Evolutionary conservation across 2,113 vertebrate species (phyloP).

Genomic region (Urocolius indicus): DNA sequence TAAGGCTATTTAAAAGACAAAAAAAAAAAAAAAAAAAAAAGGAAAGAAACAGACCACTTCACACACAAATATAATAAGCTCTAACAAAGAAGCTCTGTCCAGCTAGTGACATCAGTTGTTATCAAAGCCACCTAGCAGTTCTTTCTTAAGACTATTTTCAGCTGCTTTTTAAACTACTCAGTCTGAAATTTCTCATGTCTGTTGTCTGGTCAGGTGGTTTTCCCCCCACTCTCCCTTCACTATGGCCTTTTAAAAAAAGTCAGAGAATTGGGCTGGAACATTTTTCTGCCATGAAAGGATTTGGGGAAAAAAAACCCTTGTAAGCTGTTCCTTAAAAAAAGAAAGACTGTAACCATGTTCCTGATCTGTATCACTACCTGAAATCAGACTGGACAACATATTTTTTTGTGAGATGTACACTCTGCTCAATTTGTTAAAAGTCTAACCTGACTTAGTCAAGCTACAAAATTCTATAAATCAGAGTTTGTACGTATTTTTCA

Average conservation of each 20-base stretch:
- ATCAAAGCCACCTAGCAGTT: not conserved
- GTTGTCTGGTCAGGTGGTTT: not conserved
- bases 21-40: not conserved
- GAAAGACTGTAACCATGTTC: not conserved
- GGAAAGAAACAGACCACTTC: not conserved
- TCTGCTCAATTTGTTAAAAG: not conserved
- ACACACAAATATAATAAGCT: not conserved
- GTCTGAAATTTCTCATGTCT: not conserved
- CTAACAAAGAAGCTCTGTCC: not conserved
- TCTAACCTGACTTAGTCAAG: not conserved
- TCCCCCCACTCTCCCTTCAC: not conserved
- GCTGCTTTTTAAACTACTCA: not conserved
- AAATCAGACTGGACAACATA: not conserved
- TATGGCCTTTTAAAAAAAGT: not conserved
- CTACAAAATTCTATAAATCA: not conserved
- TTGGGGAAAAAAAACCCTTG: not conserved
- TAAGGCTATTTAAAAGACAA: not conserved
- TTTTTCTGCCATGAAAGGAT: not conserved
- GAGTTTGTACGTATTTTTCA: not conserved
- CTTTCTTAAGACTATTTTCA: not conserved
- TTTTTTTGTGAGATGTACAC: not conserved
- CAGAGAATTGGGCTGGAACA: not conserved
- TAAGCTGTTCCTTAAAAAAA: not conserved
- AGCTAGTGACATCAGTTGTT: not conserved
- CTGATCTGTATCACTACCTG: not conserved